Base-by-base conservation (phyloP, 1,140 invertebrate genomes). In the Luehdorfia chinensis region DNA sequence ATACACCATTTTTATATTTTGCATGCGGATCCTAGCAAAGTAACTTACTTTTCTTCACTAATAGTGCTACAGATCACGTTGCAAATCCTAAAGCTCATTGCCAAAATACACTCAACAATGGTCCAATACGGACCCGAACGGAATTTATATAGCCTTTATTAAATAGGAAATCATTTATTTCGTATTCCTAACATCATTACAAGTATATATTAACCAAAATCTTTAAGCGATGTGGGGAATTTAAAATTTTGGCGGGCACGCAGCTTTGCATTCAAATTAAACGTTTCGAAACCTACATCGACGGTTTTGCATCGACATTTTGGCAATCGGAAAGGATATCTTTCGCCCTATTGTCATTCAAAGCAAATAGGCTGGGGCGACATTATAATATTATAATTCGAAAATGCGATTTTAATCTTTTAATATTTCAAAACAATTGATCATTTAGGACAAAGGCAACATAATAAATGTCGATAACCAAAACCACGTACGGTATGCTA, bases 121-220 rank as follows among this genome's bases (percentile, higher is more conserved):
- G 59, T 34, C 47, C 43, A 52, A 55, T 52, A 37, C 31, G 14
- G n/a, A 65, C 60, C 39, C 47, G 4, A 7, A 4, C 32, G 56
- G 71, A 75, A 75, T 75, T 66, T 72, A 63, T 70, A 72, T 66
- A 48, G 15, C 34, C 41, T 18, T 52, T 47, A 59, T 49, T 41
- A 49, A 56, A 65, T 60, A 49, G 45, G 50, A 57, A 59, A 59
- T 54, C 46, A 18, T 7, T 37, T 48, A 69, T 70, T 71, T 59
- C 23, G 65, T 77, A 79, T 79, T 77, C 75, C 19, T 25, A 48
- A 57, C 73, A 71, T 66, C 39, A 52, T 32, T 47, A 25, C 8
- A 51, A 57, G 57, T 28, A 63, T 63, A 71, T 72, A 77, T 80
- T 77, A 77, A 72, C 66, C 60, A 79, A 78, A 79, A 76, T 83